phyloP scores from a whole-genome alignment of 2,888 invertebrate genomes.

The Elmis aenea region DNA sequence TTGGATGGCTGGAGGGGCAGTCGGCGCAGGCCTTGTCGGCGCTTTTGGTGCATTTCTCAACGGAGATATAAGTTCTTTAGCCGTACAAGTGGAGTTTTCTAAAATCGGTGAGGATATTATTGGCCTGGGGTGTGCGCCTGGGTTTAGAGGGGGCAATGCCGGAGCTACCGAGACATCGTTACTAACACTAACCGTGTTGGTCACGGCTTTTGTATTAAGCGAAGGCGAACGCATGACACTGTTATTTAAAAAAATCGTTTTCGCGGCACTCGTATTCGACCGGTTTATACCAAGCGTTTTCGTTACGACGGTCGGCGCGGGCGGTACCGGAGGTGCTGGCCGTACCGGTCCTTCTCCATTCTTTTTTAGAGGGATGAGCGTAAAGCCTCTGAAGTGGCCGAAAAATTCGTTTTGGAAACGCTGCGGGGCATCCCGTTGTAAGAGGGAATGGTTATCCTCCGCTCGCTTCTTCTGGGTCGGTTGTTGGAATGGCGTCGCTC shows the following conservation, averaged over 20 bases:
- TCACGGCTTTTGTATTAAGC: slow-evolving; percentile 2
- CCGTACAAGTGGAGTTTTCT: slow-evolving; percentile 75
- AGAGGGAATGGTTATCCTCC: slow-evolving; percentile 66
- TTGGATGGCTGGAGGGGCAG: slow-evolving; percentile 41
- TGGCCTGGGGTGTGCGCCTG: slow-evolving; percentile 60
- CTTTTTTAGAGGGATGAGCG: slow-evolving; percentile 57
- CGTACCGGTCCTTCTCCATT: slow-evolving; percentile 35
- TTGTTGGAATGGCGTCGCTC: slow-evolving; percentile 40
- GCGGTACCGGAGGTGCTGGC: slow-evolving; percentile 61
- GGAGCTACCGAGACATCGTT: slow-evolving; percentile 45
- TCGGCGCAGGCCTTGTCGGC: slow-evolving; percentile 58
- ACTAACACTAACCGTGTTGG: slow-evolving; percentile 41
- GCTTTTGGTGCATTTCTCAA: slow-evolving; percentile 57
- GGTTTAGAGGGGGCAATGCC: slow-evolving; percentile 60
- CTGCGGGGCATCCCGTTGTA: slow-evolving; percentile 42
- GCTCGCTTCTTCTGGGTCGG: slow-evolving; percentile 50
- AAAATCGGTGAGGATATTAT: slow-evolving; percentile 78
- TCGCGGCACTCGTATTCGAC: slow-evolving; percentile 21
- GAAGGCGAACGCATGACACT: slow-evolving; percentile 33
- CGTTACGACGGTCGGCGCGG: slow-evolving; percentile 46
- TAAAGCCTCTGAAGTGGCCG: slow-evolving; percentile 84
- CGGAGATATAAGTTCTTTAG: slow-evolving; percentile 65
- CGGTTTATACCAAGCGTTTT: slow-evolving; percentile 21
- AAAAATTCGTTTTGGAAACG: slow-evolving; percentile 59
- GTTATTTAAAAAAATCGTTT: slow-evolving; percentile 27